phyloP scores from a whole-genome alignment of 2,113 vertebrate genomes.

The Daboia siamensis region DNA sequence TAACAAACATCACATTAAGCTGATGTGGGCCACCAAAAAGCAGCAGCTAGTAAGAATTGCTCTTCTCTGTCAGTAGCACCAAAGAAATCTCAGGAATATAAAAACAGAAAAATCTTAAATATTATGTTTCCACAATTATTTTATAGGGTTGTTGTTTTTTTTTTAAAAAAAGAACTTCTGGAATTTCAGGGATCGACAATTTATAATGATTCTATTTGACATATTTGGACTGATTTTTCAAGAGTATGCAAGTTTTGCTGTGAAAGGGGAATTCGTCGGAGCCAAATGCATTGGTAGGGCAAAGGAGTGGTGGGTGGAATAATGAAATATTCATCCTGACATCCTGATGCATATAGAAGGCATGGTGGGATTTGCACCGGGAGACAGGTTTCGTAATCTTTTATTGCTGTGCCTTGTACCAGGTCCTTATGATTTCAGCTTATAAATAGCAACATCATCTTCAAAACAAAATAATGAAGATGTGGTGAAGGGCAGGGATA shows the following conservation, averaged over 20 bases:
- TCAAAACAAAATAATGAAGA: neutral
- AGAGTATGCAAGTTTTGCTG: neutral
- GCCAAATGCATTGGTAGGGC: neutral
- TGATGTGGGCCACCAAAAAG: neutral
- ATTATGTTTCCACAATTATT: neutral
- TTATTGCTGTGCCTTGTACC: neutral
- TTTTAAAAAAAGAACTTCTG: neutral
- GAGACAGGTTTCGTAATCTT: neutral
- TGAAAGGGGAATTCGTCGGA: neutral
- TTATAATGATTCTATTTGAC: neutral
- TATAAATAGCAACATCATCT: neutral
- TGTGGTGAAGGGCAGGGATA: neutral
- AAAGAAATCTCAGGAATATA: neutral
- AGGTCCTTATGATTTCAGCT: neutral
- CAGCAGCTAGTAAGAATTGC: neutral
- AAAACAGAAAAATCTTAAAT: neutral
- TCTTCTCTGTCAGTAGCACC: neutral
- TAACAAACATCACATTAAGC: neutral
- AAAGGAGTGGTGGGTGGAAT: neutral
- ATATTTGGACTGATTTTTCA: neutral
- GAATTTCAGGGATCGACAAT: neutral
- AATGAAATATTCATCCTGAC: neutral
- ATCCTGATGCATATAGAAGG: neutral
- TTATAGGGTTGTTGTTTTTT: neutral
- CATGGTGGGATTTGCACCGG: neutral